These are phyloP conservation scores for Noctilio leporinus DNA, from an alignment of 2,113 vertebrate genomes.

Conservation along the genomic window DNA sequence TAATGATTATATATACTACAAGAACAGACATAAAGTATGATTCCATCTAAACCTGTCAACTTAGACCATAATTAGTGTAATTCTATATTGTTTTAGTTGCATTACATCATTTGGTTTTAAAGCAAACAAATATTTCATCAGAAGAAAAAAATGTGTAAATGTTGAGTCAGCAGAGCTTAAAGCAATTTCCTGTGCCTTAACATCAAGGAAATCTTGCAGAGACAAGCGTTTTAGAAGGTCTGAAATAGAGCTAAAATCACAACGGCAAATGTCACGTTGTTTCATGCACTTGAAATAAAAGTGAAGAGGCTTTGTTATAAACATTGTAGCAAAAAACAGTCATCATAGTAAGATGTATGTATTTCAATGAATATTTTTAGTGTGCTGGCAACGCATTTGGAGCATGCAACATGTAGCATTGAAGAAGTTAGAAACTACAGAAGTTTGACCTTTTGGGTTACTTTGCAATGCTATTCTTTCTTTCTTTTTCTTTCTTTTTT, in stretches of 20 bases:
- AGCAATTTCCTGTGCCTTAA: slow-evolving; percentile 38
- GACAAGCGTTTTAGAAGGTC: slow-evolving; percentile 35
- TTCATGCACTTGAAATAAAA: slow-evolving; percentile 30
- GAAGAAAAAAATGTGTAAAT: slow-evolving; percentile 41
- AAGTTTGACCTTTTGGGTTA: neutral
- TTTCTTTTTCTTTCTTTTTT: neutral
- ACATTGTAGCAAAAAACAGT: neutral
- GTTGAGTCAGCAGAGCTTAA: slow-evolving; percentile 42
- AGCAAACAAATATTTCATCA: slow-evolving; percentile 58
- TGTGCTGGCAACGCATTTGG: neutral
- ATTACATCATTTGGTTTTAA: slow-evolving; percentile 62
- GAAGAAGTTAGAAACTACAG: slow-evolving; percentile 10
- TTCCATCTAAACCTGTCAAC: slow-evolving; percentile 57
- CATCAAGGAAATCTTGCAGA: slow-evolving; percentile 49
- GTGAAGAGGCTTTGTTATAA: slow-evolving; percentile 3
- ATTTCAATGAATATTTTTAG: neutral
- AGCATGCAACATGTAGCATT: neutral
- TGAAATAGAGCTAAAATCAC: slow-evolving; percentile 27
- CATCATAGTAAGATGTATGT: neutral
- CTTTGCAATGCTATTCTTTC: slow-evolving; percentile 36
- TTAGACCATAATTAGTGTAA: slow-evolving; percentile 62
- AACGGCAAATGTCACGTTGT: neutral
- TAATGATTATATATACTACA: slow-evolving; percentile 36
- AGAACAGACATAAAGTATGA: slow-evolving; percentile 25
- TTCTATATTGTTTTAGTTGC: slow-evolving; percentile 48